Percentiles rank a stretch among this genome's conserved stretches.
Conservation (phyloP, 2,888 invertebrate species). For the Rhingia campestris region DNA sequence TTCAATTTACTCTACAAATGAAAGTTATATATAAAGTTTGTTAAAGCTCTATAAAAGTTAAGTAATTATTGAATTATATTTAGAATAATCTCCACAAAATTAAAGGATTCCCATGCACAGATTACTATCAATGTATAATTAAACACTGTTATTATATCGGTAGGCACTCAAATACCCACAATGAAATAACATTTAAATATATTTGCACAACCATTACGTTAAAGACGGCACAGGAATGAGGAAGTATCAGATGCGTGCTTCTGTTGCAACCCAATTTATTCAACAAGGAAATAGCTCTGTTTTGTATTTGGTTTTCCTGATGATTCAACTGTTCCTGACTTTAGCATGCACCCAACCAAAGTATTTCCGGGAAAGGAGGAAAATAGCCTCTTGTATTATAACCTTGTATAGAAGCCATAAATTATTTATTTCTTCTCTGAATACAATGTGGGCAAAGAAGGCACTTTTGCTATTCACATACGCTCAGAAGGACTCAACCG, state of each 20-base stretch:
- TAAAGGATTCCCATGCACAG: no score
- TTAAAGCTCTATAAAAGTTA: no score
- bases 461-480: conserved; percentile 54
- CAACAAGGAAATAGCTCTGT: conserved; percentile 63
- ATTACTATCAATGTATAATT: no score
- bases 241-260: conserved; percentile 42
- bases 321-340: conserved; percentile 61
- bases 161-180: background rate
- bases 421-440: conserved; percentile 64
- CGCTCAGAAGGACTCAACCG: conserved; percentile 12
- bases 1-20: no score
- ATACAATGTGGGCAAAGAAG: conserved; percentile 51
- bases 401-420: conserved; percentile 61
- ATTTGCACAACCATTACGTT: conserved; percentile 49
- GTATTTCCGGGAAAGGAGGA: conserved; percentile 67
- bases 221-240: conserved; percentile 26
- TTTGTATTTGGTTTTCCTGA: conserved; percentile 64
- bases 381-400: conserved; percentile 57
- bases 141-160: background rate
- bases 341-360: conserved; percentile 56
- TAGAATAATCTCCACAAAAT: no score
- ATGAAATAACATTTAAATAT: conserved; percentile 50
- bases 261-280: conserved; percentile 44
- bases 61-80: no score
- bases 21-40: no score